Conservation (phyloP, 2,113 vertebrate species). For the Trogon melanurus region DNA sequence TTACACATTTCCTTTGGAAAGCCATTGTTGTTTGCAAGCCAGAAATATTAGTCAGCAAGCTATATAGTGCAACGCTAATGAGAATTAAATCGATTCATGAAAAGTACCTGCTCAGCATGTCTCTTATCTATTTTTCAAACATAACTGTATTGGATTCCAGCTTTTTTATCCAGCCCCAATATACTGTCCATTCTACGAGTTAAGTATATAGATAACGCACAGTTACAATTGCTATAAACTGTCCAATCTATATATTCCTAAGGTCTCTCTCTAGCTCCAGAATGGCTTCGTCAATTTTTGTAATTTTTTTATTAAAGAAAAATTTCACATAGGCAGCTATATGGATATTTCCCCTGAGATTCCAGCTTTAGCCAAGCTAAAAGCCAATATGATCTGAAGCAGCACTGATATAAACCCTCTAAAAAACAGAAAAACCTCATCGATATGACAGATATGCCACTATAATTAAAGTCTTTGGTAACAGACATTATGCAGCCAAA, state of each 20-base stretch:
- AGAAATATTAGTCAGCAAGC: constrained; percentile 48
- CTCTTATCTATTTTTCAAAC: background rate
- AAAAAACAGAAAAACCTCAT: background rate
- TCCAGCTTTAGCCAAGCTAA: background rate
- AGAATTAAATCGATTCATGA: constrained; percentile 28
- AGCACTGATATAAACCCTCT: background rate
- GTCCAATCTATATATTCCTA: background rate
- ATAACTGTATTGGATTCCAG: background rate
- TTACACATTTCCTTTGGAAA: background rate
- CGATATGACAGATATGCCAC: background rate
- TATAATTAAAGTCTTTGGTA: constrained; percentile 5
- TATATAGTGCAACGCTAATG: background rate
- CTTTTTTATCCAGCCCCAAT: background rate
- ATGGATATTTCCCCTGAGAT: constrained; percentile 27
- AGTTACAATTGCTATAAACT: background rate
- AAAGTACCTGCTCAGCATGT: constrained; percentile 45
- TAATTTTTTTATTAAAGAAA: background rate
- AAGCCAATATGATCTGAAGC: background rate
- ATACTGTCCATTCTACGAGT: background rate
- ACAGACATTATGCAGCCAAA: constrained; percentile 6
- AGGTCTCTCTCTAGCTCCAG: background rate
- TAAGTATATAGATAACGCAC: background rate
- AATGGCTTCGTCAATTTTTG: background rate
- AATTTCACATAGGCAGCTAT: background rate
- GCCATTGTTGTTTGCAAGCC: background rate